Evolutionary conservation across 2,113 vertebrate genomes (phyloP), one percentile per base, ranked within the genome.

Genomic region (Pygoscelis adeliae): DNA sequence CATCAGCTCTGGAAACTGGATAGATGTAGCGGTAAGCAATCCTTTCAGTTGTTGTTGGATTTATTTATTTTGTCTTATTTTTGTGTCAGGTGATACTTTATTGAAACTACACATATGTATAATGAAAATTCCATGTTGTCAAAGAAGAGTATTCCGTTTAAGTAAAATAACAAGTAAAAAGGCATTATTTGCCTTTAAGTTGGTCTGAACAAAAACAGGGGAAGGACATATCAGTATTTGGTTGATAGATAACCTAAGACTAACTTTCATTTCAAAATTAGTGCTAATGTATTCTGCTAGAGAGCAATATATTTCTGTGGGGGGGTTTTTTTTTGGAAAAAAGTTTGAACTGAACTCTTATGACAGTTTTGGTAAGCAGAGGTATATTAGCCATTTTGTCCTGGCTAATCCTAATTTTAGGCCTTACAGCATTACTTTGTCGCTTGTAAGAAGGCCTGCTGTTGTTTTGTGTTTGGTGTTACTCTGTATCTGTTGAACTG

Each of bases 1-100:
- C 10, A 98, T 99, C 89, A 99, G 91, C 94, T 99, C 99, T 8
- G 98, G 98, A 90, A 98, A 96, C 4, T 99, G 99, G 99, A 98
- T 98, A 50, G 99, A 99, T 86, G 97, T 99, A 92, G 98, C 98
- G 98, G 99, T 99, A 98, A 96, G 98, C 59, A 89, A 65, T 76
- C 26, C 9, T 91, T 87, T 67, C n/a, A 9, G 34, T 70, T 83
- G 18, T 61, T 49, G 52, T 62, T 85, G 36, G 1, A 50, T 96
- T 74, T 80, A 47, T 59, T 93, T 90, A 29, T 94, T 91, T 66
- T 55, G 26, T 40, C 66, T 49, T 50, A 61, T 34, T 78, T 87
- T 87, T 91, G 5, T 79, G 19, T 87, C 44, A 78, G 21, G 59
- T 82, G 1, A 38, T 56, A 38, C 5, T 52, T 63, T 34, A 59